Percentiles rank a stretch among this genome's conserved stretches.
Evolutionary conservation across 2,113 vertebrate genomes (phyloP).

Genomic region (Sceloporus tristichus): DNA sequence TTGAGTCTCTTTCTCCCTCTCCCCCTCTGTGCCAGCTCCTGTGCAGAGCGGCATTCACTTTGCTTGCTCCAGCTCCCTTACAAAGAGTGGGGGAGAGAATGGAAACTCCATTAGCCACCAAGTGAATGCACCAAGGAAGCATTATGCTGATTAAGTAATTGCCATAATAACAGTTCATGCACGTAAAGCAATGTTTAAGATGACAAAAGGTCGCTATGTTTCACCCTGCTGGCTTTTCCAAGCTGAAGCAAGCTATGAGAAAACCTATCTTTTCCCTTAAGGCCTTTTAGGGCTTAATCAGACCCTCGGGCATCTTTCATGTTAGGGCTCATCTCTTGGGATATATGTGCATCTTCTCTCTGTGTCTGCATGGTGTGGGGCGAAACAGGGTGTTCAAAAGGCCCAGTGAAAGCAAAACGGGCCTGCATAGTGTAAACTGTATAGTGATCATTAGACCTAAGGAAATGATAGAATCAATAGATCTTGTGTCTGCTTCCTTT

Average conservation of each 20-base stretch:
- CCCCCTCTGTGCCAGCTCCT: neutral
- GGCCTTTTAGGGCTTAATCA: neutral
- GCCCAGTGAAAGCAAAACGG: neutral
- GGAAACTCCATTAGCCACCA: constrained; percentile 4
- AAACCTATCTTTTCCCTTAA: neutral
- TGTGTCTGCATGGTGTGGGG: too few relatives aligned
- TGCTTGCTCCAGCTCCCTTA: neutral
- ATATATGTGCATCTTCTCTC: neutral
- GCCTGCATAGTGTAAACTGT: too few relatives aligned
- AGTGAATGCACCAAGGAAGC: constrained; percentile 1
- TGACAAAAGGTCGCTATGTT: constrained; percentile 20
- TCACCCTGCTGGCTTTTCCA: neutral
- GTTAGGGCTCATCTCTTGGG: neutral
- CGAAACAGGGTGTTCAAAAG: neutral
- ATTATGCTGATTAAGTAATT: constrained; percentile 35
- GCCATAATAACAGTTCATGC: constrained; percentile 11
- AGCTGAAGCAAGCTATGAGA: neutral
- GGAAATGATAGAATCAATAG: neutral
- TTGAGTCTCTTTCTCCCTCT: neutral
- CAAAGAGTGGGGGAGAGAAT: neutral
- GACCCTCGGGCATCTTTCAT: neutral
- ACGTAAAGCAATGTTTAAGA: constrained; percentile 24
- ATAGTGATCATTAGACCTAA: neutral
- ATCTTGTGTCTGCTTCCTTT: neutral
- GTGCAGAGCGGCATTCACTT: rapidly evolving